Evolutionary conservation across 2,113 vertebrate genomes (phyloP), one percentile per base, ranked within the genome.

Genomic region (Copsychus sechellarum): DNA sequence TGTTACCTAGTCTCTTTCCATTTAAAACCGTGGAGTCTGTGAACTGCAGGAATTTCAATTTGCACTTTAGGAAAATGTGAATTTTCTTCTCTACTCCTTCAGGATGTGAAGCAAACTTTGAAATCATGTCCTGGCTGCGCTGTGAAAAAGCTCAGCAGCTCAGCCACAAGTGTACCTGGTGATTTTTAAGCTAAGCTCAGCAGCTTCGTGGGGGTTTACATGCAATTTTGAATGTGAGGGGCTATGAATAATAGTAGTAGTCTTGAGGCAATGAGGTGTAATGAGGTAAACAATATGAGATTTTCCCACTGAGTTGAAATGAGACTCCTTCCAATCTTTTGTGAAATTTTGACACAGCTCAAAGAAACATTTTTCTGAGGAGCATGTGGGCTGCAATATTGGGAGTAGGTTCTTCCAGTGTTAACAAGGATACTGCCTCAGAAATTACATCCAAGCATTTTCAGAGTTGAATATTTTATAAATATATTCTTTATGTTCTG

Each of bases 401-500:
- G 60, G 54, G 86, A 91, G 90, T 69, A 77, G 57, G 65, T 91
- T 95, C 86, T 90, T 94, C 80, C 79, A 74, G 31, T 67, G 40
- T 79, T 80, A 86, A 62, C 13, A 8, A 93, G 88, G 33, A 89
- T 84, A 80, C 61, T 69, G 61, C 82, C 78, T 94, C 82, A 84
- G 50, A 93, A 96, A 92, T 82, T 56, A 67, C 22, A 92, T 65
- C 48, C 70, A 91, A 84, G 62, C 25, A 56, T 85, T 92, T 90
- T 82, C 89, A 91, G 85, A 93, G 61, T 40, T 66, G 67, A 88
- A 28, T 38, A 66, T 51, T 70, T 93, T 81, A 93, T 67, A 74
- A 85, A 79, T 82, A 70, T 31, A 81, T 91, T 81, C 74, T 96
- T 86, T 93, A 61, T 90, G 61, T 89, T 92, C 81, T 50, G 60